phyloP scores from a whole-genome alignment of 2,113 vertebrate genomes.

The Anthoscopus minutus region DNA sequence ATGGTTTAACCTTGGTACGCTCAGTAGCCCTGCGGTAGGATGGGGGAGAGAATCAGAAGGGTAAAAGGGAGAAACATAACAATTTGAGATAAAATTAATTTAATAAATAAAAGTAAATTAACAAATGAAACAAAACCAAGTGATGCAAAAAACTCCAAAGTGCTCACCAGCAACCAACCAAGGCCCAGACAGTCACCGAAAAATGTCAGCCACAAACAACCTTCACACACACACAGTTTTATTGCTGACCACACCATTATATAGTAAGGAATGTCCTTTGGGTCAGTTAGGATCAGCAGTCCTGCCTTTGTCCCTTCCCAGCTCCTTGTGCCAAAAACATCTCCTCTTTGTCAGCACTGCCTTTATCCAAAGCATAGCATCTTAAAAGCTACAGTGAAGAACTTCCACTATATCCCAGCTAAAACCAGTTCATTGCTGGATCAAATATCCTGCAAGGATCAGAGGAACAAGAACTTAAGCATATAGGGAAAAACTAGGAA shows the following conservation, averaged over 20 bases:
- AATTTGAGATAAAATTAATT: neutral
- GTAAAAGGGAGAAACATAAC: neutral
- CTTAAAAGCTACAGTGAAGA: neutral
- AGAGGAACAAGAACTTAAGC: neutral
- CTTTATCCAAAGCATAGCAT: neutral
- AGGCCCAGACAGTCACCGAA: neutral
- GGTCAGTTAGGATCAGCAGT: neutral
- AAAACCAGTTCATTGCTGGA: neutral
- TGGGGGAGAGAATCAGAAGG: neutral
- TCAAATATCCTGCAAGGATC: neutral
- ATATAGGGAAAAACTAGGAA: neutral
- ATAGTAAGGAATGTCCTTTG: neutral
- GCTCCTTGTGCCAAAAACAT: neutral
- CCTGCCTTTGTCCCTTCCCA: neutral
- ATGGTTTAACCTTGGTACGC: neutral
- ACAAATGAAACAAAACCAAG: neutral
- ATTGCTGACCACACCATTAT: neutral
- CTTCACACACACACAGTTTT: neutral
- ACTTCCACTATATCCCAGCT: neutral
- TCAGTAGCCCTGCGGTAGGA: fast-evolving
- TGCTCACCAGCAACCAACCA: neutral
- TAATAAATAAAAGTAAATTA: neutral
- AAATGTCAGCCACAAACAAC: neutral
- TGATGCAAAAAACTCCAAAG: neutral
- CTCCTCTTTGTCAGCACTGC: neutral